A percentile compares a stretch with the other conserved stretches of the same genome.
Evolutionary conservation across 2,797 vertebrate genomes (phyloP).

Genomic region (Okamejei kenojei): DNA sequence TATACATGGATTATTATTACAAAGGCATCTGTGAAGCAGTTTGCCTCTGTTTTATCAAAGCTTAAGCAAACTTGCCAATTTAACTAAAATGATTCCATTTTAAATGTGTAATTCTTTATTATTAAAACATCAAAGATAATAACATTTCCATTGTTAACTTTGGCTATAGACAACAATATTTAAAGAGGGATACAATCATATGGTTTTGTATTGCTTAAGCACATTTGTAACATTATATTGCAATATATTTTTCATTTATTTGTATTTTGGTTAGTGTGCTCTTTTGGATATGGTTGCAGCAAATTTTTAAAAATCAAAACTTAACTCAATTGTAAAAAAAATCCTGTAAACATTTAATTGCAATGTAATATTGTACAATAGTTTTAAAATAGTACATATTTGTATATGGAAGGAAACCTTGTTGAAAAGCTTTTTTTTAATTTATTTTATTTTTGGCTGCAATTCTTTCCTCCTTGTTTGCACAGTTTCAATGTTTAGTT

Average conservation of each 20-base stretch:
- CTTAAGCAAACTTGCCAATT: slow-evolving; percentile 4
- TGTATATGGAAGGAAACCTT: slow-evolving; percentile 78
- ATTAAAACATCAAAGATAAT: not conserved
- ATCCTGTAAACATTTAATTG: slow-evolving; percentile 61
- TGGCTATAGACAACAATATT: not conserved
- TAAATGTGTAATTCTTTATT: not conserved
- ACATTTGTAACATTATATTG: slow-evolving; percentile 30
- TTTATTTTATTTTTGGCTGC: slow-evolving; percentile 76
- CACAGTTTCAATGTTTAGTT: slow-evolving; percentile 41
- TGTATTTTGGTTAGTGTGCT: not conserved
- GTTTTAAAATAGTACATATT: slow-evolving; percentile 68
- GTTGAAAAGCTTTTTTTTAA: slow-evolving; percentile 73
- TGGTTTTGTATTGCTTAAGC: slow-evolving; percentile 18
- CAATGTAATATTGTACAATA: slow-evolving; percentile 70
- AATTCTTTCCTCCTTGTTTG: slow-evolving; percentile 48
- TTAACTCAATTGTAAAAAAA: slow-evolving; percentile 50
- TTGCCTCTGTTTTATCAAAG: slow-evolving; percentile 21
- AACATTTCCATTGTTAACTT: slow-evolving; percentile 15
- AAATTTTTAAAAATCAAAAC: slow-evolving; percentile 44
- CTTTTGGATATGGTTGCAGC: slow-evolving; percentile 36
- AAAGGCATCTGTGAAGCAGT: slow-evolving; percentile 1
- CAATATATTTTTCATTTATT: slow-evolving; percentile 22
- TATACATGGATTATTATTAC: not conserved
- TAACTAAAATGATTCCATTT: slow-evolving; percentile 20
- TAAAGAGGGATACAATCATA: slow-evolving; percentile 20